phyloP scores from a whole-genome alignment of 2,113 vertebrate genomes.

The Ictalurus punctatus region DNA sequence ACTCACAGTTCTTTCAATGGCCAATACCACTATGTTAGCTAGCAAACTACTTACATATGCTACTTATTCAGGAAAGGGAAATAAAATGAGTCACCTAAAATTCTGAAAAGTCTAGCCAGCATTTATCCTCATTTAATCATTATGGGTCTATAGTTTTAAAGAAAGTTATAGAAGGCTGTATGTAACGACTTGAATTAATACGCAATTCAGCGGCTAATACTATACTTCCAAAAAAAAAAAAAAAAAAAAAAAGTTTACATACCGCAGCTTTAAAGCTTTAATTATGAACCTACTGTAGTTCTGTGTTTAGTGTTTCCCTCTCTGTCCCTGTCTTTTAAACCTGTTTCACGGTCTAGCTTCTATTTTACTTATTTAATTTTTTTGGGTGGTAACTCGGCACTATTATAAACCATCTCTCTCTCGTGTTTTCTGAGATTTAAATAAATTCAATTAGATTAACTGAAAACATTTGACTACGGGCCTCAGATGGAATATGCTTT shows the following conservation, averaged over 20 bases:
- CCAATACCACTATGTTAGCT: neutral
- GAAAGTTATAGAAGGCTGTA: neutral
- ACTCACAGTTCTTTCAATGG: neutral
- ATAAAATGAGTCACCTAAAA: neutral
- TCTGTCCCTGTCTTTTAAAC: neutral
- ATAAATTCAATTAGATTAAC: neutral
- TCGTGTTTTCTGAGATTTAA: neutral
- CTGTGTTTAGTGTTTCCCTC: neutral
- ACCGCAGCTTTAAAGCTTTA: neutral
- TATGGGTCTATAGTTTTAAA: neutral
- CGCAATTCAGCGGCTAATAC: neutral
- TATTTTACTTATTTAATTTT: neutral
- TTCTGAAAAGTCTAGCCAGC: neutral
- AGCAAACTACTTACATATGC: neutral
- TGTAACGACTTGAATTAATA: neutral
- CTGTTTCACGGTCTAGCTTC: neutral
- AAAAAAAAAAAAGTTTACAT: neutral
- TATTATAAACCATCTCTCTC: neutral
- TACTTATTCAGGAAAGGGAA: neutral
- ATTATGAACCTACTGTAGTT: neutral
- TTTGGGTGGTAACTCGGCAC: neutral
- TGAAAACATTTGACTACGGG: slow-evolving; percentile 4
- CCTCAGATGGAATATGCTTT: neutral
- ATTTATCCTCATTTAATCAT: neutral
- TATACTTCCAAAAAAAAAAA: neutral